A percentile compares a stretch with the other conserved stretches of the same genome.
Conservation (phyloP, 2,113 vertebrate genomes). For the Isichthys henryi region DNA sequence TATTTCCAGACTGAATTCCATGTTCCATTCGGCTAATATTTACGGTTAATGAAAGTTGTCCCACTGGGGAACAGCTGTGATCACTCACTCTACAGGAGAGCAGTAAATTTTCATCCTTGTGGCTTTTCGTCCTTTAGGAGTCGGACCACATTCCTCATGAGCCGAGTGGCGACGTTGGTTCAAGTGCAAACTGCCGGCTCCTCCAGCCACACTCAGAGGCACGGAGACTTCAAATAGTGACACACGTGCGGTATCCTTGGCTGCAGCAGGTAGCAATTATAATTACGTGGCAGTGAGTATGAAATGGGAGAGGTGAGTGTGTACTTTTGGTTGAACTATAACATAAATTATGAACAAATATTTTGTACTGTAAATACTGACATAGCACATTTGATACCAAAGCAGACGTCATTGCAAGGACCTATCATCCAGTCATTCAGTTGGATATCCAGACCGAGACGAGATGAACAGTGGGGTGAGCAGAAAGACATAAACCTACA, state of each 20-base stretch:
- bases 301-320: background rate
- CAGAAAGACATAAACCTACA: background rate
- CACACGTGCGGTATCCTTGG: background rate
- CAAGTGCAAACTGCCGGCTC: conserved; percentile 19
- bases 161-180: conserved; percentile 3
- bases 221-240: background rate
- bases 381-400: background rate
- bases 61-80: conserved; percentile 34
- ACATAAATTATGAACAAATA: background rate
- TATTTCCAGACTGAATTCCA: conserved; percentile 4
- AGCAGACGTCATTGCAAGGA: background rate
- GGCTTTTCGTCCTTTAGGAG: background rate
- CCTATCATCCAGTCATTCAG: background rate
- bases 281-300: background rate
- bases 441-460: background rate
- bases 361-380: background rate
- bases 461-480: background rate
- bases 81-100: conserved; percentile 40
- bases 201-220: background rate
- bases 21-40: background rate
- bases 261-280: background rate
- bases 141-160: background rate
- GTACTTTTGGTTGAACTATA: background rate
- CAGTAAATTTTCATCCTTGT: conserved; percentile 47
- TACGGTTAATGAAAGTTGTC: background rate